Evolutionary conservation across 2,888 invertebrate species (phyloP).

Genomic region (Drosophila multiciliata): DNA sequence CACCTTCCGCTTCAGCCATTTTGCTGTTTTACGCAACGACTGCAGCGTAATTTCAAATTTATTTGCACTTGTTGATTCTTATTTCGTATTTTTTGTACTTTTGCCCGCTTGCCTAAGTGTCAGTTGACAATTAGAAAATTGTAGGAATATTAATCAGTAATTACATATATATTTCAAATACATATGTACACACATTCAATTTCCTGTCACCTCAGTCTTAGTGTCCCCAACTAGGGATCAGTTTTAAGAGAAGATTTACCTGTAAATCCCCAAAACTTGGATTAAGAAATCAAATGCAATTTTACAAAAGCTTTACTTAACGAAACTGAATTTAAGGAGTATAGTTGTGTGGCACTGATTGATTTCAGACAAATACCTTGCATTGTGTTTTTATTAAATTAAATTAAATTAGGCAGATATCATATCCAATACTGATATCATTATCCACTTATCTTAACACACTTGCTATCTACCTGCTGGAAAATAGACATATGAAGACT

Average conservation of each 20-base stretch:
- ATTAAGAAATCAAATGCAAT: too few species aligned
- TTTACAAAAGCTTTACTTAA: too few species aligned
- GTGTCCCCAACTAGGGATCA: not conserved
- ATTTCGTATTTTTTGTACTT: conserved; percentile 51
- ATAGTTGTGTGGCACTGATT: not conserved
- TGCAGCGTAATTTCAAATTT: conserved; percentile 66
- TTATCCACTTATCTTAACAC: not conserved
- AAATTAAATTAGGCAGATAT: not conserved
- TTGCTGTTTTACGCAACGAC: conserved; percentile 73
- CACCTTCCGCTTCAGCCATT: conserved; percentile 97
- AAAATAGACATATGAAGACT: not conserved
- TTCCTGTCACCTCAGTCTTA: not conserved
- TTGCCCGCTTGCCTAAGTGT: conserved; percentile 38
- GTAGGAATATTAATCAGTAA: not conserved
- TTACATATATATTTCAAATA: not conserved
- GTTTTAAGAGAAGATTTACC: not conserved
- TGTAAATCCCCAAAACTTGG: not conserved
- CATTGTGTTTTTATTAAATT: too few species aligned
- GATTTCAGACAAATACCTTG: not conserved
- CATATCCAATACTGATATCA: not conserved
- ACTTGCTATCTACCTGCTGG: not conserved
- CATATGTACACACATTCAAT: conserved; percentile 10
- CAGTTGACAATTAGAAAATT: not conserved
- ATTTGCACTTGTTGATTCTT: conserved; percentile 43
- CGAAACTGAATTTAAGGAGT: not conserved